phyloP scores from a whole-genome alignment of 2,797 vertebrate genomes.

The Harpagifer antarcticus region DNA sequence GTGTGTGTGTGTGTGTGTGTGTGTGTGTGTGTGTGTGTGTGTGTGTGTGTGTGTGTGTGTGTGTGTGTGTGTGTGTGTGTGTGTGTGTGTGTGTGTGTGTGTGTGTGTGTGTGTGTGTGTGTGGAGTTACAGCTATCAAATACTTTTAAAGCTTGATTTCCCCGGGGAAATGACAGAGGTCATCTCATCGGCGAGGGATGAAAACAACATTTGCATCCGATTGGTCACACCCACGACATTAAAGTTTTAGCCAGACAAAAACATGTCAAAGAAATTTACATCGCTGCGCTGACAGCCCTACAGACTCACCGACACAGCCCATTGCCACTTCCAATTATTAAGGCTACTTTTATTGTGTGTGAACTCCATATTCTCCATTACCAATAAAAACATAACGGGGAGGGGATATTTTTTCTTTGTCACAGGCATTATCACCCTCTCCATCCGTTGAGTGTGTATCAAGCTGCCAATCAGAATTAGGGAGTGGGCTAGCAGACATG shows the following conservation, averaged over 20 bases:
- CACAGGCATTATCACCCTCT: slow-evolving; percentile 83
- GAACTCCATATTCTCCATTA: slow-evolving; percentile 83
- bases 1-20: no score
- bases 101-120: slow-evolving; percentile 33
- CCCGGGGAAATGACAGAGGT: slow-evolving; percentile 91
- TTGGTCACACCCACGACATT: slow-evolving; percentile 96
- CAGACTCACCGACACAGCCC: slow-evolving; percentile 88
- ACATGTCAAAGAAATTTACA: slow-evolving; percentile 99
- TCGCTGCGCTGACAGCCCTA: slow-evolving; percentile 91
- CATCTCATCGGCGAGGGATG: slow-evolving; percentile 95
- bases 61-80: no score
- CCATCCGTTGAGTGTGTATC: slow-evolving; percentile 83
- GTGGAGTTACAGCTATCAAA: slow-evolving; percentile 84
- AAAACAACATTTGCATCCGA: slow-evolving; percentile 99
- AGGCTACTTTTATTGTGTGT: slow-evolving; percentile 86
- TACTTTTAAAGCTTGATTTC: slow-evolving; percentile 91
- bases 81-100: no score
- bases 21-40: no score
- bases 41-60: no score
- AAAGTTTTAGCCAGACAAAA: slow-evolving; percentile 98
- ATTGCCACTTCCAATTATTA: slow-evolving; percentile 88
- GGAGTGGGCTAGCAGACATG: slow-evolving; percentile 81
- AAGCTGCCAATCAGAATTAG: slow-evolving; percentile 89
- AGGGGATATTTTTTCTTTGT: slow-evolving; percentile 88
- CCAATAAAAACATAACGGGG: slow-evolving; percentile 90